Base-by-base conservation (phyloP, 2,113 vertebrate species). In the Stegastes partitus region DNA sequence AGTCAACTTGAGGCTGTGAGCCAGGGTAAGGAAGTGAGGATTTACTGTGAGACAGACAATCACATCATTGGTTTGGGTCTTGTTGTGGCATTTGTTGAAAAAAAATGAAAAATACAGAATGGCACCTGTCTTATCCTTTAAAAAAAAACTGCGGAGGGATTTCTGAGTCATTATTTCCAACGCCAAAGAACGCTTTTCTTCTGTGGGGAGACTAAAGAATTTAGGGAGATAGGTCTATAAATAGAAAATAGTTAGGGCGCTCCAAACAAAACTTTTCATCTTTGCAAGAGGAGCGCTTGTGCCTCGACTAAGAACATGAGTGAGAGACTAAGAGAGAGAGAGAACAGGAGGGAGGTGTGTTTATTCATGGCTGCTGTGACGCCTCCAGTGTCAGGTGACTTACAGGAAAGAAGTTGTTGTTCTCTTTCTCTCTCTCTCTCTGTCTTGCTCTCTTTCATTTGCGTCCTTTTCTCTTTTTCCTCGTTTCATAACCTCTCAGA, bases 321-420 rank as follows among this genome's bases (percentile, higher is more conserved):
- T 4, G 47, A 62, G 56, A 18, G 57, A 68, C 22, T n/a, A n/a
- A n/a, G n/a, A 39, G 18, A 58, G 31, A 54, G 25, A 56, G 55
- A 79, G 58, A 63, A 15, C 75, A 23, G 16, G 75, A 80, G 74
- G 74, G 83, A 59, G 71, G 69, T 73, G 75, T 89, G 84, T 93
- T 92, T 82, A 84, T 84, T 91, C 84, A 72, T 66, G 76, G 63
- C 67, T 65, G 70, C 49, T 81, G 78, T 80, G 79, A 88, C 88
- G 79, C 89, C 89, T 86, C 69, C 83, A 86, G 84, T 68, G 87
- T 92, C 92, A 92, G 87, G 87, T 93, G 92, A 93, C 85, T 91
- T 88, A 86, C 90, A 93, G 90, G 89, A 92, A 93, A 90, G 77
- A 78, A 63, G 81, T 80, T 88, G 80, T 86, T 91, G 70, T 81